Conservation (phyloP, 2,888 invertebrate species). For the Coecobrya sp. region DNA sequence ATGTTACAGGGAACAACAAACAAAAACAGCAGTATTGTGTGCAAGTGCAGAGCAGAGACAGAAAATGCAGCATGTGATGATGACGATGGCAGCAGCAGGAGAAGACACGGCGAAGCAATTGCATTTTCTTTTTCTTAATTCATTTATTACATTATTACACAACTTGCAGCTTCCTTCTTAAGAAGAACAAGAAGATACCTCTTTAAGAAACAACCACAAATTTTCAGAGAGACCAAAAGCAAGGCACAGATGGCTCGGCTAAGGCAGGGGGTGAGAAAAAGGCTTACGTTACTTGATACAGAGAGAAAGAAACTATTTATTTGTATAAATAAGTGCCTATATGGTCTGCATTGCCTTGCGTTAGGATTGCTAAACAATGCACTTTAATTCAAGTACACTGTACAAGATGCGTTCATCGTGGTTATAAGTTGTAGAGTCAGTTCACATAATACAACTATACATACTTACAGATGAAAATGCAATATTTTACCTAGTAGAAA, state of each 20-base stretch:
- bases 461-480: neutral
- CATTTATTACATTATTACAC: conserved; percentile 30
- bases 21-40: neutral
- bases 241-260: conserved; percentile 72
- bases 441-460: neutral
- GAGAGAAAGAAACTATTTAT: conserved; percentile 5
- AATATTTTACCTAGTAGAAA: neutral
- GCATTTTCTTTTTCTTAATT: conserved; percentile 52
- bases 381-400: neutral
- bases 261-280: conserved; percentile 69
- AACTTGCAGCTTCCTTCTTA: conserved; percentile 44
- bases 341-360: neutral
- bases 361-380: neutral
- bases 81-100: conserved; percentile 38
- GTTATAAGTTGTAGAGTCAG: neutral
- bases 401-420: neutral
- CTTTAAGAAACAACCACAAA: conserved; percentile 25
- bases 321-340: conserved; percentile 16
- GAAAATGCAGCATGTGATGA: neutral
- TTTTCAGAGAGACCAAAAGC: neutral
- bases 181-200: conserved; percentile 22
- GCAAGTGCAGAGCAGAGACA: no score
- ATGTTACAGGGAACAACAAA: conserved; percentile 46
- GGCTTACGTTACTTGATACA: neutral
- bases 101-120: conserved; percentile 60